These are phyloP conservation scores for Leptinotarsa lineolata DNA, from an alignment of 1,140 invertebrate genomes.

Conservation along the genomic window DNA sequence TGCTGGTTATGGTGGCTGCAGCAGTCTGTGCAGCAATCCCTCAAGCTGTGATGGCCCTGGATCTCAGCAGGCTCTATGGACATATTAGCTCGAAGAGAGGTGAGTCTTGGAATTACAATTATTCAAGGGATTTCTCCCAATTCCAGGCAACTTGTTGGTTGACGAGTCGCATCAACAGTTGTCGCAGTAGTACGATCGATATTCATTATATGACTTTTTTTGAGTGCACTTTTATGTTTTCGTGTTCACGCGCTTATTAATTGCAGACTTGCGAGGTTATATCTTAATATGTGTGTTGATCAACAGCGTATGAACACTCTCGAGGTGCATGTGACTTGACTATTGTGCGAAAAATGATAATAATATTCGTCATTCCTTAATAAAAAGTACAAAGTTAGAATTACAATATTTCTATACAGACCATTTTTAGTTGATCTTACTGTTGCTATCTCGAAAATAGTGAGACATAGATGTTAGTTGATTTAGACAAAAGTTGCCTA, in stretches of 20 bases:
- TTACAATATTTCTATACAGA: too few species aligned
- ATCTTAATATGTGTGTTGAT: too few species aligned
- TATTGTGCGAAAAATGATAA: too few species aligned
- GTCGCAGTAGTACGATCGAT: constrained; percentile 48
- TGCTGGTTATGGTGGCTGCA: constrained; percentile 57
- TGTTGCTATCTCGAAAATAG: too few species aligned
- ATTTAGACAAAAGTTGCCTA: too few species aligned
- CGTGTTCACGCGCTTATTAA: background rate
- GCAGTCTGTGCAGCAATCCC: constrained; percentile 62
- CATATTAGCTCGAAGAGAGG: constrained; percentile 68
- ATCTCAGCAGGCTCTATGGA: constrained; percentile 70
- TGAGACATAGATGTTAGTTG: too few species aligned
- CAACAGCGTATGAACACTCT: too few species aligned
- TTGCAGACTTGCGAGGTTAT: too few species aligned
- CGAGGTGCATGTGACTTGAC: too few species aligned
- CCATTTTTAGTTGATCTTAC: too few species aligned
- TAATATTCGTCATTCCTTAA: too few species aligned
- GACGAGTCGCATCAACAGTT: constrained; percentile 44
- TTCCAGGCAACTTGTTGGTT: constrained; percentile 30
- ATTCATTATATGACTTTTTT: constrained; percentile 31
- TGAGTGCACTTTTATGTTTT: constrained; percentile 31
- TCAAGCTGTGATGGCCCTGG: constrained; percentile 64
- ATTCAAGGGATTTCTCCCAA: constrained; percentile 4
- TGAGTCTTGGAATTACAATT: constrained; percentile 54
- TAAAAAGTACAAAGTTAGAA: too few species aligned